Evolutionary conservation across 92 coral and sea anemone species (phyloP), one percentile per base, ranked within the genome.

Genomic region (Anthopleura xanthogrammica): DNA sequence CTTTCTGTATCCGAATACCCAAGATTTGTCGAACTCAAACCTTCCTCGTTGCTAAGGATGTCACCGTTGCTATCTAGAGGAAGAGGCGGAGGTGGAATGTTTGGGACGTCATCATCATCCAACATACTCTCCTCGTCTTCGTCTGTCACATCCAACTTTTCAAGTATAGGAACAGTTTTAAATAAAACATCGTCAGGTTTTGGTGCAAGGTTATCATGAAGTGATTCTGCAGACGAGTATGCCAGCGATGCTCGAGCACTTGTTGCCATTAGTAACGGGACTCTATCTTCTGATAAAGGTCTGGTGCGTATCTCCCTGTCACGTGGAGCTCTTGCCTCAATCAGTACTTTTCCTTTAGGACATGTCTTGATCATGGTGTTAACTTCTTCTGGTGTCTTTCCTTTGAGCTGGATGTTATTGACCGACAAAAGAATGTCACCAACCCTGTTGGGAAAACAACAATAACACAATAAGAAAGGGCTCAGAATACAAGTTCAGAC

Each of bases 381-480:
- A 3, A 89, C 94, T 56, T 89, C 92, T 41, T 86, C 83, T 50
- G 88, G 73, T 7, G 91, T 10, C 77, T 88, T 82, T 22, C 91
- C 91, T 23, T 89, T 83, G 68, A 94, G 86, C 41, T 73, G 54
- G 56, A 85, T 80, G 46, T 86, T 95, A 76, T 91, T 87, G 41
- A 97, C 88, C 23, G 97, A 90, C 58, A 92, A n/a, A 23, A 97
- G 83, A 84, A 77, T 65, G 81, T 97, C 99, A 41, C 98, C 94
- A 40, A 94, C 92, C 81, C 95, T 92, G 82, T 60, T 88, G 64
- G 50, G 7, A 46, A 52, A 14, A 41, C 23, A 77, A 46, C 50
- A 46, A 46, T 9, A 52, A 24, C 52, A 16, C 52, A 17, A 77
- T 12, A 54, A 54, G 64, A 7, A 5, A 52, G 17, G 2, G 71